Conservation (phyloP, 2,113 vertebrate genomes). For the Campylomormyrus tamandua region DNA sequence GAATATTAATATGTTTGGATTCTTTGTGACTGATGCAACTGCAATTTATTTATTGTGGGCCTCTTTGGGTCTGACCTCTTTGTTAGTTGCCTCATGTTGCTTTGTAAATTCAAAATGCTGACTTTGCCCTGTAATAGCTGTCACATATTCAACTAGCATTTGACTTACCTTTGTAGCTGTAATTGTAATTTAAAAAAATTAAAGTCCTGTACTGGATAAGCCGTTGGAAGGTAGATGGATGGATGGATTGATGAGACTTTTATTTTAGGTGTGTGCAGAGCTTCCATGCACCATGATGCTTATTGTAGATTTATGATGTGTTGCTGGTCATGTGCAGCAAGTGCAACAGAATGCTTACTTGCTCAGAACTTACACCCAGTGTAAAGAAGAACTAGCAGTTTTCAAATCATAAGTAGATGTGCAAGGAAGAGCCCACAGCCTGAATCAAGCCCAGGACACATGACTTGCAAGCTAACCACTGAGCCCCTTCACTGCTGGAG, state of each 20-base stretch:
- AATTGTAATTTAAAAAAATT: background rate
- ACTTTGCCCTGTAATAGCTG: background rate
- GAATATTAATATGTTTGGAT: background rate
- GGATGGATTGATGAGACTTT: background rate
- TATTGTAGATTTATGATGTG: background rate
- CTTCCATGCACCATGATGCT: background rate
- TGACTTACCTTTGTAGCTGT: background rate
- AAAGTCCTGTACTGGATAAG: background rate
- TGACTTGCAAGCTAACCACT: background rate
- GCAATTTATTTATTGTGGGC: background rate
- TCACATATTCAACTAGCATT: background rate
- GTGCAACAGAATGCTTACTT: background rate
- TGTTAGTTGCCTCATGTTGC: background rate
- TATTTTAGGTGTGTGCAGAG: background rate
- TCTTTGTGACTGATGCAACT: background rate
- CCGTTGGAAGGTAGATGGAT: background rate
- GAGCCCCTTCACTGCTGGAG: background rate
- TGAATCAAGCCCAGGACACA: background rate
- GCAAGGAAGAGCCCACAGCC: background rate
- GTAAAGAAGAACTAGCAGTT: background rate
- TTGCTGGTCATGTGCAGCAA: background rate
- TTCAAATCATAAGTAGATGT: background rate
- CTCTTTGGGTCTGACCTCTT: background rate
- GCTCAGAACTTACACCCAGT: background rate
- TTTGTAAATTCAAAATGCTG: background rate